Conservation (phyloP, 1,140 invertebrate species). For the Drosophila serrata region DNA sequence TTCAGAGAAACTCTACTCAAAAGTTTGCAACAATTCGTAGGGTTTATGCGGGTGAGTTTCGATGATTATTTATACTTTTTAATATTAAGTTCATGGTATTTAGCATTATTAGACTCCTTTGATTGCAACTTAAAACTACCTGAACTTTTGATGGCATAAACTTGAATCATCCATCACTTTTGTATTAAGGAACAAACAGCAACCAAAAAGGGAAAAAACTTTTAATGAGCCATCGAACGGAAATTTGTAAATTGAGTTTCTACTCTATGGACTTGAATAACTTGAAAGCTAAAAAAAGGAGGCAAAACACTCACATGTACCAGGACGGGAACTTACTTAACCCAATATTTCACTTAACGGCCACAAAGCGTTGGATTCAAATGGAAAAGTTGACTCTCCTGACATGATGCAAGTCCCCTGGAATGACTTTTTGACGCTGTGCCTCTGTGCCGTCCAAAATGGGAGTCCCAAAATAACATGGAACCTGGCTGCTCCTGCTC, state of each 20-base stretch:
- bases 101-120: too few species aligned
- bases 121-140: background rate
- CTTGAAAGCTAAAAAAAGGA: constrained; percentile 4
- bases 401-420: constrained; percentile 35
- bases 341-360: constrained; percentile 39
- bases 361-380: constrained; percentile 22
- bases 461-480: constrained; percentile 47
- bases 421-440: constrained; percentile 29
- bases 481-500: constrained; percentile 7
- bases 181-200: constrained; percentile 6
- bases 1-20: constrained; percentile 24
- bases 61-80: background rate
- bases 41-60: constrained; percentile 4
- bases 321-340: background rate
- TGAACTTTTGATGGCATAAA: constrained; percentile 13
- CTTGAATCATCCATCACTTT: constrained; percentile 14
- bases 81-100: too few species aligned
- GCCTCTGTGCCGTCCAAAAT: constrained; percentile 25
- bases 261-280: constrained; percentile 20
- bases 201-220: constrained; percentile 54
- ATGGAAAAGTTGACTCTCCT: constrained; percentile 31
- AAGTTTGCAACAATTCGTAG: constrained; percentile 8
- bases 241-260: constrained; percentile 61
- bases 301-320: constrained; percentile 9
- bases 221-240: constrained; percentile 74